Percentiles rank a stretch among this genome's conserved stretches.
These are phyloP conservation scores for Acrocephalus scirpaceus DNA, from an alignment of 2,797 vertebrate species.

Conservation along the genomic window DNA sequence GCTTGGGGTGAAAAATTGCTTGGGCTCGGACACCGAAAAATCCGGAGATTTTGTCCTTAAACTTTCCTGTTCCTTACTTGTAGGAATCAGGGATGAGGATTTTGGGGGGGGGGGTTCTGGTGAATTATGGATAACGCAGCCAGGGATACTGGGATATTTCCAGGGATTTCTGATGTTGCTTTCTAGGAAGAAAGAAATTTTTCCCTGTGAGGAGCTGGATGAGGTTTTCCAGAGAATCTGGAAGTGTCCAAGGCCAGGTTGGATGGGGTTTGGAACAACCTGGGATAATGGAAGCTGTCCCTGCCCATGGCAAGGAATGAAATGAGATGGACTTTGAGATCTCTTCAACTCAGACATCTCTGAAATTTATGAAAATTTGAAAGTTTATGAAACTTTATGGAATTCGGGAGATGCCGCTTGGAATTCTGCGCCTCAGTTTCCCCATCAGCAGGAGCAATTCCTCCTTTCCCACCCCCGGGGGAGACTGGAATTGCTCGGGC, in stretches of 20 bases:
- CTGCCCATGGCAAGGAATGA: background rate
- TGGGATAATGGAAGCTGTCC: background rate
- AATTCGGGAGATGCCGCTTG: background rate
- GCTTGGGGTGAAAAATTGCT: background rate
- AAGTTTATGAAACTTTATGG: too few species aligned
- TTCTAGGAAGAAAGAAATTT: background rate
- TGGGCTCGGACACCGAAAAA: background rate
- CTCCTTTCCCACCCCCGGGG: accelerated
- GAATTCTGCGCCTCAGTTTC: background rate
- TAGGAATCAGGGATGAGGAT: background rate
- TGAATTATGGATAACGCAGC: background rate
- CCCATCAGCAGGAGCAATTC: background rate
- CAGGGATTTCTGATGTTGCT: background rate
- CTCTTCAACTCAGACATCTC: background rate
- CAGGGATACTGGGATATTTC: background rate
- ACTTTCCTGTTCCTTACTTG: background rate
- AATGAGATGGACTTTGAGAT: background rate
- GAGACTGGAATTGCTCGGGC: background rate
- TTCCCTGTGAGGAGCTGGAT: background rate
- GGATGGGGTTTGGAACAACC: background rate
- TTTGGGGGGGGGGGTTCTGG: accelerated
- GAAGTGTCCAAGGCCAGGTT: background rate
- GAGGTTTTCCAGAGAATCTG: background rate
- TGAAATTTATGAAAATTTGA: too few species aligned
- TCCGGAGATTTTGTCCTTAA: background rate